These are phyloP conservation scores for Drosophila putrida DNA, from an alignment of 2,888 invertebrate species.

Conservation along the genomic window DNA sequence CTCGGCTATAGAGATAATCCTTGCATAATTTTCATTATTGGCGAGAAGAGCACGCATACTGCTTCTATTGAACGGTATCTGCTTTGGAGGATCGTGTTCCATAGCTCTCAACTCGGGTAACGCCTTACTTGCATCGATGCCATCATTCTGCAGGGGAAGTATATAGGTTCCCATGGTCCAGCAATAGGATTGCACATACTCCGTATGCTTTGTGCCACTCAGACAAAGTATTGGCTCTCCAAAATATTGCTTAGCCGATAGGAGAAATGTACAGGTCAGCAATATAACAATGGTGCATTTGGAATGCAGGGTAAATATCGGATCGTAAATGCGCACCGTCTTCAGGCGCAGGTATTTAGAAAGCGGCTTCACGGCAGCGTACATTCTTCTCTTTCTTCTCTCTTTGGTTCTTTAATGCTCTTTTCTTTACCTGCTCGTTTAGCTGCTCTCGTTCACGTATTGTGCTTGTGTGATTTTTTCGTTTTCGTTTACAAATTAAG, in stretches of 20 bases:
- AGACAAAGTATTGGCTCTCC: conserved; percentile 94
- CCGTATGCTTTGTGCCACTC: conserved; percentile 86
- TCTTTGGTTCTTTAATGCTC: not conserved
- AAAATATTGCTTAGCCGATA: conserved; percentile 93
- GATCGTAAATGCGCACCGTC: conserved; percentile 90
- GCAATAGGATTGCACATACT: conserved; percentile 90
- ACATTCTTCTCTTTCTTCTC: conserved; percentile 82
- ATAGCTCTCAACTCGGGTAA: not conserved
- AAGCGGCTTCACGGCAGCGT: conserved; percentile 89
- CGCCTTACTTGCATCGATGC: conserved; percentile 9
- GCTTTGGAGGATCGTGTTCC: not conserved
- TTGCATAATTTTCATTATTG: conserved; percentile 59
- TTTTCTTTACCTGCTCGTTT: not conserved
- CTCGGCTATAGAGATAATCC: conserved; percentile 67
- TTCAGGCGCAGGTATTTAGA: conserved; percentile 87
- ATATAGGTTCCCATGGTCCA: conserved; percentile 92
- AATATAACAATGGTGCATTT: conserved; percentile 90
- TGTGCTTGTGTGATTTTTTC: conserved; percentile 9
- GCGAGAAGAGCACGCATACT: conserved; percentile 40
- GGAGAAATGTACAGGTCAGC: conserved; percentile 89
- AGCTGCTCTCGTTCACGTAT: conserved; percentile 7
- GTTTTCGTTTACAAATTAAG: conserved; percentile 8
- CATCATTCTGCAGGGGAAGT: conserved; percentile 39
- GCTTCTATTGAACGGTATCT: conserved; percentile 32
- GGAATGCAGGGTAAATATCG: conserved; percentile 91